A percentile compares a stretch with the other conserved stretches of the same genome.
phyloP scores from a whole-genome alignment of 2,113 vertebrate species.

The Macaca fascicularis region DNA sequence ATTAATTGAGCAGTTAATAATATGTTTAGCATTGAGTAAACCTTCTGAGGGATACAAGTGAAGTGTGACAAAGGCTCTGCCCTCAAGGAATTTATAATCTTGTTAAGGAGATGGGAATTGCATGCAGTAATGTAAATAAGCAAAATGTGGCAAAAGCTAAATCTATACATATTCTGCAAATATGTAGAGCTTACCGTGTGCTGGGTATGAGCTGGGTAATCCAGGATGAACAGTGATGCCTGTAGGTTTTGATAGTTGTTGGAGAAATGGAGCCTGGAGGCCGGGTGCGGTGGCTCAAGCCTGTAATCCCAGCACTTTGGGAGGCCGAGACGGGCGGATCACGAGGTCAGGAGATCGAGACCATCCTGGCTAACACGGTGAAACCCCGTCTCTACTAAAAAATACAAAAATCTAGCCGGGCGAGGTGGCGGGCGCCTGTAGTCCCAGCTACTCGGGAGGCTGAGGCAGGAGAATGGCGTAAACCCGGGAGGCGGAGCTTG shows the following conservation, averaged over 20 bases:
- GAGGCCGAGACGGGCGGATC: too few species aligned
- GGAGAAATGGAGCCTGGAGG: not conserved
- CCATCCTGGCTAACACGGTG: too few species aligned
- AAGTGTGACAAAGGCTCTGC: not conserved
- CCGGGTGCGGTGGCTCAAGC: too few species aligned
- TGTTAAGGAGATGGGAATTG: not conserved
- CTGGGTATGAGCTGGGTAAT: not conserved
- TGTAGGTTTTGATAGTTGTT: not conserved
- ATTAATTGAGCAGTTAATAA: slow-evolving; percentile 12
- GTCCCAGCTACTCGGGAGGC: too few species aligned
- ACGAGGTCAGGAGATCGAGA: too few species aligned
- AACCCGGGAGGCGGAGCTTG: too few species aligned
- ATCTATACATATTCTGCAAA: not conserved
- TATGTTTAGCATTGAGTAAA: not conserved
- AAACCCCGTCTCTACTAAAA: too few species aligned
- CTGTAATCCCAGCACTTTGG: too few species aligned
- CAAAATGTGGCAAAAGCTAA: not conserved
- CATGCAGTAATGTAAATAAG: not conserved
- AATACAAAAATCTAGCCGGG: too few species aligned
- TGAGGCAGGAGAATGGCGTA: too few species aligned
- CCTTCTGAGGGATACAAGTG: not conserved
- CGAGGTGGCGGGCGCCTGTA: too few species aligned
- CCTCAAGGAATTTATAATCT: not conserved
- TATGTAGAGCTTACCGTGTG: accelerated
- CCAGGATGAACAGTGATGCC: not conserved